Evolutionary conservation across 2,113 vertebrate genomes (phyloP).

Genomic region (Heteronetta atricapilla): DNA sequence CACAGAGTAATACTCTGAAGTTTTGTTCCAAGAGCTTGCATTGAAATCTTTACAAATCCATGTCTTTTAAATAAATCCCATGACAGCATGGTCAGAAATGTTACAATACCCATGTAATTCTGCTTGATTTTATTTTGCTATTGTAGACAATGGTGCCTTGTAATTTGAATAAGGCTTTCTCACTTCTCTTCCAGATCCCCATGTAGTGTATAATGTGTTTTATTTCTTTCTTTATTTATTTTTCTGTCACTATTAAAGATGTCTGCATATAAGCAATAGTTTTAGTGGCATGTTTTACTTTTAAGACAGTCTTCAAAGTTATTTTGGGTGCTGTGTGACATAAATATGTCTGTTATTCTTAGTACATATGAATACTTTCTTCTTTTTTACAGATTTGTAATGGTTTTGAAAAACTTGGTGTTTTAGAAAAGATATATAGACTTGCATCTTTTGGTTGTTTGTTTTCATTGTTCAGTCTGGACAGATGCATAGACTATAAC

Average conservation of each 20-base stretch:
- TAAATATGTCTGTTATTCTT: background rate
- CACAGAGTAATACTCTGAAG: background rate
- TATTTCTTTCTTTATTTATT: background rate
- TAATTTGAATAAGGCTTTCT: background rate
- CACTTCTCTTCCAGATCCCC: background rate
- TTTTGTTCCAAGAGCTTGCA: background rate
- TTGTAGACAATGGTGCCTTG: background rate
- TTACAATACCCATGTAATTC: background rate
- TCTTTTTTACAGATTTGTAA: background rate
- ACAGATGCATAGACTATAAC: background rate
- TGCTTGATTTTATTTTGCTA: background rate
- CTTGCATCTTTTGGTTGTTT: background rate
- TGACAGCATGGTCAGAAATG: background rate
- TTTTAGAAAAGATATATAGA: background rate
- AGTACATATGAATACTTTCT: background rate
- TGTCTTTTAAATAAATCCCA: background rate
- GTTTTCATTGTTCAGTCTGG: background rate
- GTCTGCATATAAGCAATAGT: background rate
- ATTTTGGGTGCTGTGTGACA: background rate
- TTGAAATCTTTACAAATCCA: background rate
- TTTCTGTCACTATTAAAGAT: background rate
- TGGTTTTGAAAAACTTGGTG: background rate
- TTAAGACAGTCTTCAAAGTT: background rate
- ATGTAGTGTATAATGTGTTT: background rate
- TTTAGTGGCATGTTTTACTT: background rate